These are phyloP conservation scores for Zootermopsis nevadensis DNA, from an alignment of 2,888 invertebrate genomes.

Conservation along the genomic window DNA sequence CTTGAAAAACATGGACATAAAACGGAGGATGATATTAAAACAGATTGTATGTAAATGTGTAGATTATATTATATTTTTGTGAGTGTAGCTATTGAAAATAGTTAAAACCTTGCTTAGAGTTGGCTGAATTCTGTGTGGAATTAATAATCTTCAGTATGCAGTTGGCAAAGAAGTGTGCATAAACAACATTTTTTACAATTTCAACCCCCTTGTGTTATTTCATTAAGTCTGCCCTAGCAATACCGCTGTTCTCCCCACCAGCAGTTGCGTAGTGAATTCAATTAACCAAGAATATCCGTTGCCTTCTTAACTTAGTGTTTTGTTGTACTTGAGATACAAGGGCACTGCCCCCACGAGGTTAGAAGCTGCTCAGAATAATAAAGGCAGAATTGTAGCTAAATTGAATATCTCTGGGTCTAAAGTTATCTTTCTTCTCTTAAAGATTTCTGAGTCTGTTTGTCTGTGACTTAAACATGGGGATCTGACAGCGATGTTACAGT, in stretches of 20 bases:
- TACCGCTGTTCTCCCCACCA: background rate
- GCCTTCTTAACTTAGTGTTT: background rate
- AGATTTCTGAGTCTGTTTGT: background rate
- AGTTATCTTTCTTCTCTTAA: constrained; percentile 4
- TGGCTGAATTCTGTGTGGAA: no score
- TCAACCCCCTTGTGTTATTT: no score
- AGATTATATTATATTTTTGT: no score
- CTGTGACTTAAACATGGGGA: background rate
- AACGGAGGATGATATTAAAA: no score
- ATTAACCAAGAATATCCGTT: background rate
- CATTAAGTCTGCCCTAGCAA: background rate
- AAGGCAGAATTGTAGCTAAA: background rate
- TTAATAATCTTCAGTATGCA: no score
- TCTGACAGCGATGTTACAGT: no score
- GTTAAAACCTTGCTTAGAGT: no score
- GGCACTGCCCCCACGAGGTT: background rate
- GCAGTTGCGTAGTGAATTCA: background rate
- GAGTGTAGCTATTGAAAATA: no score
- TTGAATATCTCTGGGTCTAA: background rate
- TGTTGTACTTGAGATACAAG: background rate
- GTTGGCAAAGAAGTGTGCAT: no score
- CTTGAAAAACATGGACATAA: no score
- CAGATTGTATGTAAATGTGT: no score
- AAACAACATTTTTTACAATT: no score
- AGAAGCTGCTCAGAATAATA: background rate